Base-by-base conservation (phyloP, 1,140 invertebrate genomes). In the Helicoverpa zea region DNA sequence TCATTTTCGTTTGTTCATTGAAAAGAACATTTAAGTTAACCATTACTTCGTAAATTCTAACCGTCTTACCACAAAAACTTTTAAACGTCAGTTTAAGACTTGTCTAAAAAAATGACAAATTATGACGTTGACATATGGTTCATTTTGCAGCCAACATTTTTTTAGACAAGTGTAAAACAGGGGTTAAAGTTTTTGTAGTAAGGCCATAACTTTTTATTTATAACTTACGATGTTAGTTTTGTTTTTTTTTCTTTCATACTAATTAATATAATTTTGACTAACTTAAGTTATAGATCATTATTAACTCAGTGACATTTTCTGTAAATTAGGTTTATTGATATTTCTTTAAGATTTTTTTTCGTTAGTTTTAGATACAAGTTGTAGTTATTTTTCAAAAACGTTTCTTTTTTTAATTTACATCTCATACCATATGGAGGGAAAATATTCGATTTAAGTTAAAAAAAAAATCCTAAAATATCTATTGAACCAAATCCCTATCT, bases 11-110 rank as follows among this genome's bases (percentile, higher is more conserved):
- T 88, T 77, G 84, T 89, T 88, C 83, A 52, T 82, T 43, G 82
- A 81, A 87, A 82, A 58, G 81, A 87, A 86, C 84, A 84, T 30
- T 88, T 88, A 83, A 86, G 89, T 89, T 91, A 88, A 87, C 88
- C 86, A 88, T 66, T 83, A 56, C 54, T 75, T 73, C 79, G 80
- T 81, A 79, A 29, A 66, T 77, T 76, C 16, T 66, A 66, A n/a
- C n/a, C n/a, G n/a, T n/a, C n/a, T n/a, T n/a, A n/a, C n/a, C n/a
- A n/a, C n/a, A n/a, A n/a, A n/a, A n/a, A n/a, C n/a, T n/a, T n/a
- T n/a, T n/a, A n/a, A n/a, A n/a, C n/a, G n/a, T n/a, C n/a, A n/a
- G n/a, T n/a, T n/a, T n/a, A n/a, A n/a, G n/a, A n/a, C n/a, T n/a
- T n/a, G n/a, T n/a, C n/a, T n/a, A n/a, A n/a, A n/a, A n/a, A n/a